Evolutionary conservation across 2,113 vertebrate genomes (phyloP).

Genomic region (Perca flavescens): DNA sequence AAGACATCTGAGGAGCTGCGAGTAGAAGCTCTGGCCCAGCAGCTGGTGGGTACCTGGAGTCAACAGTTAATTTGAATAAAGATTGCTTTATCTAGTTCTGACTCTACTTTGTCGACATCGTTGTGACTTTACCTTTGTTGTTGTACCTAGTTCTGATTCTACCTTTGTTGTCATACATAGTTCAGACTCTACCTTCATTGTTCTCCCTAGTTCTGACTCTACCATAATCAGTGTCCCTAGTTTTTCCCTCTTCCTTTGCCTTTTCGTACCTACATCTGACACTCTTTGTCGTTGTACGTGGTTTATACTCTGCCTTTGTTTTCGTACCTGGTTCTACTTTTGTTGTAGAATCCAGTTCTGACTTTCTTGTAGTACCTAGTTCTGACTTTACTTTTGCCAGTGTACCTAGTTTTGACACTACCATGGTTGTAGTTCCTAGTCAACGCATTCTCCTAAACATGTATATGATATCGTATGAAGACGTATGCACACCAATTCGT

Average conservation of each 20-base stretch:
- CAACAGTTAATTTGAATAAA: neutral
- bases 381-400: neutral
- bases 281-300: neutral
- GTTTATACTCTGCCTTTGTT: neutral
- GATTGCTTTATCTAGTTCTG: neutral
- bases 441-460: too few species aligned
- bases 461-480: too few species aligned
- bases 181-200: neutral
- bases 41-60: constrained; percentile 81
- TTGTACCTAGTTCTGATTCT: neutral
- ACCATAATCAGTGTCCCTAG: neutral
- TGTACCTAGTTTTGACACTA: neutral
- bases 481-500: too few species aligned
- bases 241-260: neutral
- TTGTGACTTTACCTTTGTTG: neutral
- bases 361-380: neutral
- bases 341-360: too few species aligned
- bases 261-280: neutral
- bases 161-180: neutral
- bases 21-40: constrained; percentile 88
- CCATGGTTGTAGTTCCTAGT: neutral
- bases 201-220: neutral
- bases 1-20: constrained; percentile 88
- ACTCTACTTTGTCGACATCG: neutral
- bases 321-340: neutral